Evolutionary conservation across 2,113 vertebrate species (phyloP), one percentile per base, ranked within the genome.

Genomic region (Lasiurus cinereus): DNA sequence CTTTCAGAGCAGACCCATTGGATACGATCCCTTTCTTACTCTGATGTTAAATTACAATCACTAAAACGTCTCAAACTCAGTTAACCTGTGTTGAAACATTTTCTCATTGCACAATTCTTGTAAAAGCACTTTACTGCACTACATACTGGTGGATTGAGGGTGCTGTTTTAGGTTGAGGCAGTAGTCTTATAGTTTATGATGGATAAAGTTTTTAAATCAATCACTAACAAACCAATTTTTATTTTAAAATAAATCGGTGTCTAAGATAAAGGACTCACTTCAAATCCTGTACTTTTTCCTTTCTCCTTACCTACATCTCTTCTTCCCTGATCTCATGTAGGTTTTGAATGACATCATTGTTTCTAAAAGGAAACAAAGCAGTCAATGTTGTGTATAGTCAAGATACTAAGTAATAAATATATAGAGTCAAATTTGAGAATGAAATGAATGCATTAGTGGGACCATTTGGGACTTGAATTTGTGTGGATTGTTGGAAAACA

Each of bases 191-290:
- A 29, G 33, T 18, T 24, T 13, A 29, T 50, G 43, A 16, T 69
- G 27, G 24, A 22, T 64, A 67, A 74, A 14, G 31, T 76, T 59
- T 56, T 31, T 76, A 31, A 72, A 85, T 46, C 43, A 62, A 52
- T 18, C 24, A 39, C 7, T 80, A 90, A 67, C 4, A 22, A 56
- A 50, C 5, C 16, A 3, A 93, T 77, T 70, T 93, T 83, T 15
- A 33, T 87, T 76, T 93, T 50, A 67, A 74, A 90, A 69, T 93
- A 80, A 43, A 16, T 85, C 19, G 2, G 14, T 85, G 3, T 89
- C 21, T 67, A 43, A 43, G 18, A 19, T 54, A 36, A 46, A 91
- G 80, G 6, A 36, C 14, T 43, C 4, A 6, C 2, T 85, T 67
- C 2, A 78, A 69, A 90, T 90, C 3, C 19, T 74, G 3, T 24